These are phyloP conservation scores for Campylomormyrus numenius DNA, from an alignment of 2,113 vertebrate genomes.

Conservation along the genomic window DNA sequence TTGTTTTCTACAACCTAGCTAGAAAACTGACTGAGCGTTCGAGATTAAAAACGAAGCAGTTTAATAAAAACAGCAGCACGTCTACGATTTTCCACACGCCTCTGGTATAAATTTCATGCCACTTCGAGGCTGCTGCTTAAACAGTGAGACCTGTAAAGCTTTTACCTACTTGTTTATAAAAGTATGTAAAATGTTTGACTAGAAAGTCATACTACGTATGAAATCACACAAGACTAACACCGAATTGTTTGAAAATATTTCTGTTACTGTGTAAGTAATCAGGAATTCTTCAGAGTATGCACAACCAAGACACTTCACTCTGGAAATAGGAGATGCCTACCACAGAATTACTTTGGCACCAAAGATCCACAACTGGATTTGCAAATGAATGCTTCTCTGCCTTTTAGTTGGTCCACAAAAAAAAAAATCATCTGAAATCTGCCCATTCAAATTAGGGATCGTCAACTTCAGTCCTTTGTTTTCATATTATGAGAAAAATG, in stretches of 20 bases:
- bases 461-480: slow-evolving; percentile 11
- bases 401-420: slow-evolving; percentile 11
- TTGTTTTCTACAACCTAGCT: not conserved
- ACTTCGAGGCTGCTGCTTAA: not conserved
- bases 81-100: not conserved
- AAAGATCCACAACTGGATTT: slow-evolving; percentile 53
- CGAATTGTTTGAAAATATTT: not conserved
- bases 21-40: not conserved
- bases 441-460: not conserved
- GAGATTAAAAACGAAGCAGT: not conserved
- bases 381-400: slow-evolving; percentile 1
- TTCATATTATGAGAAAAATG: not conserved
- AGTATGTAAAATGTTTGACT: not conserved
- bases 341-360: slow-evolving; percentile 61
- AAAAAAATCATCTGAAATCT: not conserved
- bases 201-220: not conserved
- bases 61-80: not conserved
- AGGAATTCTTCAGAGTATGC: not conserved
- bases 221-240: not conserved
- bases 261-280: not conserved
- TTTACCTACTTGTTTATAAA: not conserved
- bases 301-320: slow-evolving; percentile 2
- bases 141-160: not conserved
- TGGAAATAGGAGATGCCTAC: not conserved
- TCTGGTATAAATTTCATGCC: not conserved